Base-by-base conservation (phyloP, 2,888 invertebrate genomes). In the Nephrocerus scutellatus region DNA sequence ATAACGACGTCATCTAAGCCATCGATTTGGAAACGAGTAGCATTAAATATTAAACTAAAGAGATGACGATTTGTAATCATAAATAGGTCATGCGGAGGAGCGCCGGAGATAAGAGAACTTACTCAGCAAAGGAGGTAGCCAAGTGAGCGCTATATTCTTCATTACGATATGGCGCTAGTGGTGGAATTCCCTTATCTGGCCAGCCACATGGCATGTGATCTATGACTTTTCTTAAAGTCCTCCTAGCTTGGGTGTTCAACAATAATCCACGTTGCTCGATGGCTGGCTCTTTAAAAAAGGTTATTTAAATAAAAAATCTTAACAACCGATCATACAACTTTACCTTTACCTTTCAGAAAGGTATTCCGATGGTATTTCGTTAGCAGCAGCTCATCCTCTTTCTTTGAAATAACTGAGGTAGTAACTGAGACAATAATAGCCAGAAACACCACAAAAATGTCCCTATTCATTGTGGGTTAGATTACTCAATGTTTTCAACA, bases 161-260 rank as follows among this genome's bases (percentile, higher is more conserved):
- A 7, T 57, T 3, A 10, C 54, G 48, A 7, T 59, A 36, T 4
- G 63, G 63, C 2, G 61, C 63, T 48, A 63, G 47, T 46, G 56
- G 50, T 0, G 63, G 62, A 35, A 63, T 53, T 8, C 57, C 62
- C 26, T 47, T 28, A 6, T 48, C 21, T 1, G 59, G 57, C 37
- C 46, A 62, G 19, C 63, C 63, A 44, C 63, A 63, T 14, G 53
- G 47, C 63, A 63, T 63, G 30, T 62, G 51, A 44, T 54, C 52
- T 34, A 26, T n/a, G n/a, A 26, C 6, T 8, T 26, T 6, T 14
- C n/a, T 26, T n/a, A 26, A n/a, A 26, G 6, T 6, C n/a, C n/a
- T 26, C 26, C n/a, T 6, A n/a, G 8, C 26, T n/a, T 26, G 7
- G 26, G 7, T 6, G 13, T 26, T 26, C 7, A 26, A 6, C 6